Conservation (phyloP, 53 echinoderm and acorn worm genomes). For the Echinarachnius parma region DNA sequence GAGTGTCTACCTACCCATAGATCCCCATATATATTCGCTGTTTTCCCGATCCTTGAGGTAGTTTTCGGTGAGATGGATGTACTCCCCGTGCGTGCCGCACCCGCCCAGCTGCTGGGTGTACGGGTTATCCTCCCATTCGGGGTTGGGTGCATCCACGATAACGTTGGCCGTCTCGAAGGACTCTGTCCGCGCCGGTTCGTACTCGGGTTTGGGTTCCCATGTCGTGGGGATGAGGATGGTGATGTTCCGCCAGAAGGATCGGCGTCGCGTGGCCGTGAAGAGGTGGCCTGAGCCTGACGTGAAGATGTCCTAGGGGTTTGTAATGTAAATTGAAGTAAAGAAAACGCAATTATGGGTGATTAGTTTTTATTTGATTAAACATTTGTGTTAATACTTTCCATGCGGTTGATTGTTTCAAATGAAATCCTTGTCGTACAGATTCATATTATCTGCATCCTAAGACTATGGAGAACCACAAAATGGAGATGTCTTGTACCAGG, state of each 20-base stretch:
- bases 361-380: not conserved
- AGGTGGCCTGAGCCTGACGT: conserved; percentile 57
- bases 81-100: conserved; percentile 62
- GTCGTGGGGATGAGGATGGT: conserved; percentile 78
- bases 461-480: too few relatives aligned
- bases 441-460: too few relatives aligned
- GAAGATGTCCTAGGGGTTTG: conserved; percentile 59
- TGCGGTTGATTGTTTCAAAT: too few relatives aligned
- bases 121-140: conserved; percentile 53
- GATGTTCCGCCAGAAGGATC: conserved; percentile 62
- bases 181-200: conserved; percentile 57
- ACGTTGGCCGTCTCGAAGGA: conserved; percentile 72
- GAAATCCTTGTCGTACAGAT: too few relatives aligned
- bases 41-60: conserved; percentile 48
- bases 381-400: too few relatives aligned
- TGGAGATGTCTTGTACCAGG: too few relatives aligned
- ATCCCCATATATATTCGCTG: conserved; percentile 58
- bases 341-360: not conserved
- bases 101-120: conserved; percentile 70
- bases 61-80: conserved; percentile 60
- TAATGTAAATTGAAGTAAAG: not conserved
- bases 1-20: conserved; percentile 85
- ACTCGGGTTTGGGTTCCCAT: conserved; percentile 62
- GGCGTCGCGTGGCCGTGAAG: conserved; percentile 53
- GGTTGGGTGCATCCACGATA: conserved; percentile 73